A percentile compares a stretch with the other conserved stretches of the same genome.
Conservation (phyloP, 2,888 invertebrate species). For the Drosophila borealis region DNA sequence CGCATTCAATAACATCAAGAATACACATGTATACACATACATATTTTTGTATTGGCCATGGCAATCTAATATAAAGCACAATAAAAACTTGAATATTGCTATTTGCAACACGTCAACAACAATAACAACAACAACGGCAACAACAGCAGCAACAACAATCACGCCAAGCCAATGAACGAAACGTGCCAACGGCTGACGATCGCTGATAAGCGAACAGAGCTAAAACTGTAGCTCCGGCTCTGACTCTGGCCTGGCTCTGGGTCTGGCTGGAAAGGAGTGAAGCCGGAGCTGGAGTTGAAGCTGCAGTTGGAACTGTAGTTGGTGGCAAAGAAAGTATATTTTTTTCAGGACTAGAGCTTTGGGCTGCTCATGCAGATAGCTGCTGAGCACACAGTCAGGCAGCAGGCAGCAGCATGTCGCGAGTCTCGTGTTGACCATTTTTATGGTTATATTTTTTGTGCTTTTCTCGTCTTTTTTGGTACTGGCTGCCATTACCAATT, state of each 20-base stretch:
- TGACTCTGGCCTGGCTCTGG: background rate
- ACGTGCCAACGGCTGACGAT: constrained; percentile 79
- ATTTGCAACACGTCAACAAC: constrained; percentile 78
- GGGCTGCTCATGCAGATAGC: constrained; percentile 45
- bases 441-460: constrained; percentile 62
- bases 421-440: constrained; percentile 69
- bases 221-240: constrained; percentile 27
- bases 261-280: constrained; percentile 29
- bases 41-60: constrained; percentile 76
- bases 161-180: constrained; percentile 77
- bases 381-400: constrained; percentile 25
- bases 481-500: constrained; percentile 74
- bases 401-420: constrained; percentile 44
- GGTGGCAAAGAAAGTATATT: constrained; percentile 66
- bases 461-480: constrained; percentile 18
- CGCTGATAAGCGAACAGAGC: constrained; percentile 60
- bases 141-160: constrained; percentile 56
- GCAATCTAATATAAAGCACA: constrained; percentile 79
- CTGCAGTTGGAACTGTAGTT: constrained; percentile 17
- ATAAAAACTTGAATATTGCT: constrained; percentile 77
- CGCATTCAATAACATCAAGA: constrained; percentile 66
- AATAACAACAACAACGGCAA: constrained; percentile 32
- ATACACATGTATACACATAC: constrained; percentile 34
- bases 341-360: constrained; percentile 53
- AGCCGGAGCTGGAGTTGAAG: constrained; percentile 39